A percentile compares a stretch with the other conserved stretches of the same genome.
phyloP scores from a whole-genome alignment of 2,113 vertebrate species.

The Pseudorhombus dupliciocellatus region DNA sequence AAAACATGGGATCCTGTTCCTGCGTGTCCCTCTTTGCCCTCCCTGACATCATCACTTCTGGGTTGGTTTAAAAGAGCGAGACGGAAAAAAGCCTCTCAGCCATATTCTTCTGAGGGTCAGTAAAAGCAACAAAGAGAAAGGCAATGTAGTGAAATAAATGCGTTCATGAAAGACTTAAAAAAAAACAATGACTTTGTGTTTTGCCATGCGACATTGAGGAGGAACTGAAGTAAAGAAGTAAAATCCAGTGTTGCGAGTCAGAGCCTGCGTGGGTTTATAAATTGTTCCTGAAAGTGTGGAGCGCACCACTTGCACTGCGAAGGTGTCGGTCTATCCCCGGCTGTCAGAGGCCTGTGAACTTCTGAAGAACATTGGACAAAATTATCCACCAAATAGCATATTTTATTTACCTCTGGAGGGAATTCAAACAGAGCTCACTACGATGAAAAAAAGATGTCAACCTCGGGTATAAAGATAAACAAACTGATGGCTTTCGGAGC shows the following conservation, averaged over 20 bases:
- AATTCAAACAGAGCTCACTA: slow-evolving; percentile 33
- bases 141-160: not conserved
- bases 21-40: not conserved
- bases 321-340: slow-evolving; percentile 29
- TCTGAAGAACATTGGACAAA: slow-evolving; percentile 40
- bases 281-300: slow-evolving; percentile 9
- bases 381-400: slow-evolving; percentile 46
- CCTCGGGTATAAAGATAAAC: slow-evolving; percentile 59
- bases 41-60: not conserved
- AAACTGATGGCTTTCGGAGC: slow-evolving; percentile 60
- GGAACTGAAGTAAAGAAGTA: not conserved
- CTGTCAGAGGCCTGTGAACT: slow-evolving; percentile 38
- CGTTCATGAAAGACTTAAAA: not conserved
- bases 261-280: not conserved
- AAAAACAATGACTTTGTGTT: not conserved
- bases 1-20: not conserved
- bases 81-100: not conserved
- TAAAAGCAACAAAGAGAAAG: slow-evolving; percentile 4
- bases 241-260: not conserved
- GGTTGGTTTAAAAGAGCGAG: slow-evolving; percentile 7
- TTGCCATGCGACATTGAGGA: not conserved
- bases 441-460: slow-evolving; percentile 52
- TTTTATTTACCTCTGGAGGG: slow-evolving; percentile 47
- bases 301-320: slow-evolving; percentile 1
- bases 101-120: not conserved